These are phyloP conservation scores for Omphaloscelis lunosa DNA, from an alignment of 2,888 invertebrate genomes.

Conservation along the genomic window DNA sequence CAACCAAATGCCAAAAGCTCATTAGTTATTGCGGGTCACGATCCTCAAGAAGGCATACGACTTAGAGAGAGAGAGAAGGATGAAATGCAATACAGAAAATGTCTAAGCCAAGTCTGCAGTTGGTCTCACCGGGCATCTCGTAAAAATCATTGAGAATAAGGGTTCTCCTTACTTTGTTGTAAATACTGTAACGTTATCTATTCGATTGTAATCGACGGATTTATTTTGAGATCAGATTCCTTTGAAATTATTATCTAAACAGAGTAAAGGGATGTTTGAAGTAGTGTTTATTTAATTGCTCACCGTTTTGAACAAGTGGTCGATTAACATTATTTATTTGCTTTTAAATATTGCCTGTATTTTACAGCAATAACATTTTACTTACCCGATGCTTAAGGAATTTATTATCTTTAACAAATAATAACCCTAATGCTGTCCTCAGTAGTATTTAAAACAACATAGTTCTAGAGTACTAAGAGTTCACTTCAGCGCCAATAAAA, in stretches of 20 bases:
- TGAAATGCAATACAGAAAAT: conserved; percentile 15
- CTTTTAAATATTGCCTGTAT: background rate
- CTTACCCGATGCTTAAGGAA: too few species aligned
- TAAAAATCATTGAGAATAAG: conserved; percentile 51
- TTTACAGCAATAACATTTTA: background rate
- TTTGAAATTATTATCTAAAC: conserved; percentile 48
- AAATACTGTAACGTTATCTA: conserved; percentile 60
- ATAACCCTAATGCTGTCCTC: too few species aligned
- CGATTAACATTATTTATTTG: conserved; percentile 5
- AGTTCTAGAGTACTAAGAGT: background rate
- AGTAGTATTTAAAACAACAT: background rate
- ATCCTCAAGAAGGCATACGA: conserved; percentile 6
- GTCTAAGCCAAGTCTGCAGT: conserved; percentile 18
- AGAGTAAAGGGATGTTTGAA: conserved; percentile 5
- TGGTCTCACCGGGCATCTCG: conserved; percentile 40
- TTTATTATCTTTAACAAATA: too few species aligned
- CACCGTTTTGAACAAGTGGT: background rate
- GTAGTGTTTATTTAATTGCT: conserved; percentile 16
- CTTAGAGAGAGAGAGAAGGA: background rate
- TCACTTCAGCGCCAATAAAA: background rate
- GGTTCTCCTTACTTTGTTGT: conserved; percentile 42
- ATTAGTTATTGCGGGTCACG: conserved; percentile 34
- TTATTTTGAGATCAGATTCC: conserved; percentile 59
- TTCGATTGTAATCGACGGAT: conserved; percentile 60
- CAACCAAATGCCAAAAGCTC: background rate